phyloP scores from a whole-genome alignment of 2,888 invertebrate genomes.

The Ophion costatus region DNA sequence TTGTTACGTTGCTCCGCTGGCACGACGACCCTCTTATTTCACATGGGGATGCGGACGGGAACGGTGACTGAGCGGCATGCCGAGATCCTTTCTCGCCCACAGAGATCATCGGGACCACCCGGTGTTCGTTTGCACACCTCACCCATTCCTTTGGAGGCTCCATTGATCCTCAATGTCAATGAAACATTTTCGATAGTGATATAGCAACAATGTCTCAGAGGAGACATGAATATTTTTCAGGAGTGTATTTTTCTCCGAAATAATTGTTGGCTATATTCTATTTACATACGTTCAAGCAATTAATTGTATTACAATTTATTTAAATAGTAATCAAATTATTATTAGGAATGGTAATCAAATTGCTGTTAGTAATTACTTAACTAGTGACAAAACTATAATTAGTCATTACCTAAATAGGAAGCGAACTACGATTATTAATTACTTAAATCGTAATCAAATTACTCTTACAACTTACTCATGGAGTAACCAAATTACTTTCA shows the following conservation, averaged over 20 bases:
- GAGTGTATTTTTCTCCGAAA: background rate
- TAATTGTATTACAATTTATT: too few species aligned
- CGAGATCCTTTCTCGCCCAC: conserved; percentile 43
- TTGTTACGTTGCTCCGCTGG: conserved; percentile 22
- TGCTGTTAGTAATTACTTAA: too few species aligned
- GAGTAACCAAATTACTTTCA: too few species aligned
- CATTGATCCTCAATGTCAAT: conserved; percentile 13
- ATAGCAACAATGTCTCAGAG: background rate
- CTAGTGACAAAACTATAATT: too few species aligned
- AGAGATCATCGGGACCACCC: conserved; percentile 42
- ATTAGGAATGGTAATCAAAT: too few species aligned
- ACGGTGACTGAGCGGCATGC: conserved; percentile 19
- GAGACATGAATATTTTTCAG: too few species aligned
- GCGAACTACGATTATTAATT: too few species aligned
- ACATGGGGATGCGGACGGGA: conserved; percentile 3
- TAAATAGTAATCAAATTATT: too few species aligned
- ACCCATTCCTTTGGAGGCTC: background rate
- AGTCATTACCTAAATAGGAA: too few species aligned
- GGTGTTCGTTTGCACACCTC: conserved; percentile 14
- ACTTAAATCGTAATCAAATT: too few species aligned
- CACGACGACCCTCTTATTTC: conserved; percentile 3
- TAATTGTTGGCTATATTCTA: background rate
- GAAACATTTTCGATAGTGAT: conserved; percentile 11
- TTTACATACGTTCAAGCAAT: too few species aligned
- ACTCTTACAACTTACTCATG: too few species aligned